Base-by-base conservation (phyloP, 1,140 invertebrate genomes). In the Pseudomyrmex gracilis region DNA sequence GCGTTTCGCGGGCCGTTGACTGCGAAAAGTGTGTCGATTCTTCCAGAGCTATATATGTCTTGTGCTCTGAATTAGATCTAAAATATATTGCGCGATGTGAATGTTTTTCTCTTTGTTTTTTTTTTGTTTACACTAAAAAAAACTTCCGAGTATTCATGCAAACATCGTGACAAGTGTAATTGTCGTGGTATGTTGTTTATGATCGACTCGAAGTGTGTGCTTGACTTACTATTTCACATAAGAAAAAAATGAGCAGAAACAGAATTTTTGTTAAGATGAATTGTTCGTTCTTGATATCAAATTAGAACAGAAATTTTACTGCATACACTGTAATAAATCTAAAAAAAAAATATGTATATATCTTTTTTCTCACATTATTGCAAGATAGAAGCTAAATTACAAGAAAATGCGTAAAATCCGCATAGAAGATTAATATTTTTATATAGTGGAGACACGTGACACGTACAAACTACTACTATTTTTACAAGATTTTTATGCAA, bases 1-100 rank as follows among this genome's bases (percentile, higher is more conserved):
- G 1, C n/a, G 53, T 70, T 71, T 71, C 4, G 66, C 22, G 53
- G 9, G 34, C 20, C 53, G 49, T 80, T 71, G 53, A 71, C 45
- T 80, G 20, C 20, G 34, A 10, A 71, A 80, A 80, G 43, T 70
- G n/a, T 80, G 45, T 78, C 53, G 51, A 15, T 22, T 60, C 43
- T 64, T 64, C 24, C 34, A 15, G 61, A 45, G 15, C 34, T 34
- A 43, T 1, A 45, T 5, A 24, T 66, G 12, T 8, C n/a, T 22
- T 24, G 20, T 77, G 17, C 57, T 77, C 45, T 58, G 71, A 80
- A 71, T 78, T 7, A 7, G 2, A 57, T n/a, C 24, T 43, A 66
- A 45, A 76, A 55, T 15, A 57, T 67, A 0, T 20, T 53, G 2
- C 22, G 13, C 12, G 12, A 45, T 5, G 22, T 55, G 45, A 55